Evolutionary conservation across 2,113 vertebrate genomes (phyloP), one percentile per base, ranked within the genome.

Genomic region (Mastomys coucha): DNA sequence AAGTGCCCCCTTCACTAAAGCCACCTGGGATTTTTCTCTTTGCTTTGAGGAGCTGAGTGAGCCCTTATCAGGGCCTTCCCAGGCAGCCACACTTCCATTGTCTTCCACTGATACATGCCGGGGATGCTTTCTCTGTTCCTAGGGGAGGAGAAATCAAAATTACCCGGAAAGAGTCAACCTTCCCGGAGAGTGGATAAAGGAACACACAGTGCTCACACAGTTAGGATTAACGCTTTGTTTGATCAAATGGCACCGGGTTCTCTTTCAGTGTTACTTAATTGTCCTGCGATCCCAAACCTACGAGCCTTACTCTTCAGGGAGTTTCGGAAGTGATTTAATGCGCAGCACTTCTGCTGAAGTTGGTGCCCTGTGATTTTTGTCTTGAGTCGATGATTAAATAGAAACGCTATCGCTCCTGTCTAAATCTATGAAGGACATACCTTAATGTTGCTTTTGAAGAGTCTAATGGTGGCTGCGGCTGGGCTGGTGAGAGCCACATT

Each of bases 351-450:
- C 73, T 84, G 96, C 93, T 94, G 67, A 51, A 77, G 96, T 95
- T 86, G 84, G 51, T 0, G 22, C 0, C 87, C 95, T 49, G 94
- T 95, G n/a, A 88, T 1, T 31, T 28, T 93, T 87, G 96, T 45
- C 73, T 67, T 4, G 6, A 77, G 33, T 58, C 16, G 72, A 60
- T 88, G 84, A 16, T 91, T 77, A 56, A 88, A 95, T 39, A 92
- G 94, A 92, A 78, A 73, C n/a, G 33, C 69, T 91, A 14, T 97
- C 78, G 84, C 76, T 6, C 93, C 92, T 78, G 60, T 95, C 97
- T 82, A 95, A 93, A 91, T 94, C 95, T 80, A 45, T 7, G 82
- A 95, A 97, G 92, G 94, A 89, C 12, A 1, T 42, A 84, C 58
- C 67, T 67, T 91, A 87, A 89, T 77, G 89, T 85, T 95, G 82